Conservation (phyloP, 1,140 invertebrate species). For the Macrosteles quadrilineatus region DNA sequence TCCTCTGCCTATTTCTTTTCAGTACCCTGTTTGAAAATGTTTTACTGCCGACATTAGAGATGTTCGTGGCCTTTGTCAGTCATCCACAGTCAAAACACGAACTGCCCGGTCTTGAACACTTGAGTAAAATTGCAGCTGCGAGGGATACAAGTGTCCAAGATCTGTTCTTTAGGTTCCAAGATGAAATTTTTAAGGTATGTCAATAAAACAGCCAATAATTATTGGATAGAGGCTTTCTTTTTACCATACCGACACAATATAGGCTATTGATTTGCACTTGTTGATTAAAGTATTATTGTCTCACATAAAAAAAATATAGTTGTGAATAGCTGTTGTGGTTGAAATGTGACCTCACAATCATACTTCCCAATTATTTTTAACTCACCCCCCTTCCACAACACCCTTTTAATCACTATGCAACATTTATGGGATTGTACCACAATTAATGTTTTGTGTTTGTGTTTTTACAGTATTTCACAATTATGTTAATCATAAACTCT, state of each 20-base stretch:
- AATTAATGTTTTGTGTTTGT: too few species aligned
- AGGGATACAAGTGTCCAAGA: constrained; percentile 37
- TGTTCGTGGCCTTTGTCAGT: constrained; percentile 36
- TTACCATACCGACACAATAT: neutral
- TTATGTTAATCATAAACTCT: neutral
- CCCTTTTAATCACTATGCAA: too few species aligned
- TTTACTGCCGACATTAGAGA: constrained; percentile 36
- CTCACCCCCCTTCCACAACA: neutral
- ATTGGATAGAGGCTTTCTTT: constrained; percentile 18
- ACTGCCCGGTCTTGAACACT: constrained; percentile 35
- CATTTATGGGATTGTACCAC: too few species aligned
- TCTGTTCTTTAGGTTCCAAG: constrained; percentile 40
- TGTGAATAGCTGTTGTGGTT: constrained; percentile 18
- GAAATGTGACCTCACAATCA: neutral
- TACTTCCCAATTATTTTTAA: neutral
- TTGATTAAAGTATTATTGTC: neutral
- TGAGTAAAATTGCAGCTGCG: constrained; percentile 39
- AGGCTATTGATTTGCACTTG: neutral
- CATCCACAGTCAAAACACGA: constrained; percentile 35
- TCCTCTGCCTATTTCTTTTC: too few species aligned
- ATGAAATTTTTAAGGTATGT: constrained; percentile 38
- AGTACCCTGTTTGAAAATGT: constrained; percentile 37
- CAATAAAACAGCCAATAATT: constrained; percentile 23
- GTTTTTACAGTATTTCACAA: neutral
- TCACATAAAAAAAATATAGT: constrained; percentile 22